Evolutionary conservation across 1,140 invertebrate genomes (phyloP), one percentile per base, ranked within the genome.

Genomic region (Drosophila takahashii): DNA sequence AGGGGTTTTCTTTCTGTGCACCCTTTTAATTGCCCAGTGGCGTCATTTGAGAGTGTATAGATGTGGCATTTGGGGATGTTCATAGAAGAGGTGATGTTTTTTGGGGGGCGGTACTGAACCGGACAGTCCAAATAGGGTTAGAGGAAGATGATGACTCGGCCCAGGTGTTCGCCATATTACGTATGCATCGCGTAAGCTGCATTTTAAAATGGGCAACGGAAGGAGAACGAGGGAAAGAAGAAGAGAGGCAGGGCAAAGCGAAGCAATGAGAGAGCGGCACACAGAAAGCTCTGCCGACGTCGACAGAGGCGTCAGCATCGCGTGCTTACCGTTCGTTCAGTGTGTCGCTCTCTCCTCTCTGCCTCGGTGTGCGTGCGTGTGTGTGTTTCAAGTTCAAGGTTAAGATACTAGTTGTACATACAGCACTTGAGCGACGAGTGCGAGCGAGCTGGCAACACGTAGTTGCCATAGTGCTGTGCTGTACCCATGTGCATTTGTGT

Each of bases 341-440:
- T 89, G 76, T 89, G 84, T 89, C 84, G 84, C 60, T 70, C 70
- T 81, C 75, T 83, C 54, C 71, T 75, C 39, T 79, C 47, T 73
- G 7, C 6, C 6, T 53, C 54, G 53, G 45, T 36, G 52, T 47
- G 41, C 11, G 42, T 42, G 64, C 67, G 58, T 79, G 77, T 90
- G 77, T 87, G 77, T 90, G 64, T 90, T 90, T 90, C 89, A 90
- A 90, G 89, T 90, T 90, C 89, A 90, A 90, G 89, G 89, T 90
- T 90, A 90, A 90, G 89, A 91, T 90, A 89, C 89, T 84, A 90
- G 89, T 89, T 89, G 84, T 87, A 53, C 60, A 78, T 75, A 59
- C 57, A 52, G 13, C n/a, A 18, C 42, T 52, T 2, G 10, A 22
- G 16, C 10, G 13, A 32, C 15, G 45, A 29, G 65, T 56, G 53